Evolutionary conservation across 2,888 invertebrate genomes (phyloP).

Genomic region (Augochlorella aurata): DNA sequence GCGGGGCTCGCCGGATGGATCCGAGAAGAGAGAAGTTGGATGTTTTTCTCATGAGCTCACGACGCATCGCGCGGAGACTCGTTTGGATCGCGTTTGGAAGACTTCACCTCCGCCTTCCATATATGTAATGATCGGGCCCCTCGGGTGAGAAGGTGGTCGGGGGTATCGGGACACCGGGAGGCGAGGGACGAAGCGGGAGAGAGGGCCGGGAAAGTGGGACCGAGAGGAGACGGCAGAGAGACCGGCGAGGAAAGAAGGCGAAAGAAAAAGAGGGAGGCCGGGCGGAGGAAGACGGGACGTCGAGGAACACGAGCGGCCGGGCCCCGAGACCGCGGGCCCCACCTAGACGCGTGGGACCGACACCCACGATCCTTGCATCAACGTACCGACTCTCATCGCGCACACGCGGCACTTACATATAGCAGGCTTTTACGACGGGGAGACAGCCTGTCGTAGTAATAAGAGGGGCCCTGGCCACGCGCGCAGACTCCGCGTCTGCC

Average conservation of each 20-base stretch:
- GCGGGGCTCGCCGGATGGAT: constrained; percentile 29
- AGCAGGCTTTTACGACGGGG: constrained; percentile 72
- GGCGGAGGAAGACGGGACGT: constrained; percentile 31
- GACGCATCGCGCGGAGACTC: constrained; percentile 63
- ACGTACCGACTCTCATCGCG: constrained; percentile 71
- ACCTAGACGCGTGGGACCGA: constrained; percentile 82
- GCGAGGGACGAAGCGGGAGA: constrained; percentile 2
- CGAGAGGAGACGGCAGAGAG: constrained; percentile 41
- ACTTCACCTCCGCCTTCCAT: constrained; percentile 73
- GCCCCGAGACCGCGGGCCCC: constrained; percentile 72
- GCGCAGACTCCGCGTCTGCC: constrained; percentile 58
- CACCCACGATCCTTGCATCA: constrained; percentile 79
- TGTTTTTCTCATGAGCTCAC: constrained; percentile 68
- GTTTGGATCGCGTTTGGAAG: constrained; percentile 69
- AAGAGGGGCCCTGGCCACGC: constrained; percentile 72
- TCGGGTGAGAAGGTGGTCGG: constrained; percentile 33
- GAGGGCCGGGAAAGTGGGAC: constrained; percentile 27
- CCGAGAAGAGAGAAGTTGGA: constrained; percentile 43
- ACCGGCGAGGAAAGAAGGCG: constrained; percentile 37
- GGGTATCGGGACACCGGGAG: background rate
- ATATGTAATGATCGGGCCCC: constrained; percentile 74
- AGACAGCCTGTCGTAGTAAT: constrained; percentile 75
- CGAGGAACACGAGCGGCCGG: constrained; percentile 55
- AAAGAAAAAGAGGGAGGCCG: constrained; percentile 40
- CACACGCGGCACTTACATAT: constrained; percentile 69